These are phyloP conservation scores for Ceyx melanurus DNA, from an alignment of 2,113 vertebrate species.

Conservation along the genomic window DNA sequence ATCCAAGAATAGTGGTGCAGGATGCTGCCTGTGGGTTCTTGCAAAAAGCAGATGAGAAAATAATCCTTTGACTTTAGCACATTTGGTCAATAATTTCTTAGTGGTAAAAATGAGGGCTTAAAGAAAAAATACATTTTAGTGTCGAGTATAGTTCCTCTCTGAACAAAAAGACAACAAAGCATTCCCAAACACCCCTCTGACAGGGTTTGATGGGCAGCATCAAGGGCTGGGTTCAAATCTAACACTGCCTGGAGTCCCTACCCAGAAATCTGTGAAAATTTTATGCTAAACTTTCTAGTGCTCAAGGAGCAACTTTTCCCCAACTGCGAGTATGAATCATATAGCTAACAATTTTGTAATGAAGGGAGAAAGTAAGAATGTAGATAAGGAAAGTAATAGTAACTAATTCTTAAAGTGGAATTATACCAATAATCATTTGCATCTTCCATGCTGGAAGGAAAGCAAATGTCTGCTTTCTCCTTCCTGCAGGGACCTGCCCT, in stretches of 20 bases:
- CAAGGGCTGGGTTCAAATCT: not conserved
- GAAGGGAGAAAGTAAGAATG: not conserved
- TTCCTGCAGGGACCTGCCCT: not conserved
- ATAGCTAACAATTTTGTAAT: not conserved
- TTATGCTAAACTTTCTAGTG: not conserved
- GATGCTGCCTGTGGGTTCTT: not conserved
- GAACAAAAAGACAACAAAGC: not conserved
- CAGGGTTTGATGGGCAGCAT: not conserved
- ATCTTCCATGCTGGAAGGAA: not conserved
- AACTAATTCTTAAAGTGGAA: not conserved
- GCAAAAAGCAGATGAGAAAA: not conserved
- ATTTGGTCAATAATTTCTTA: not conserved
- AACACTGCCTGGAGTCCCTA: not conserved
- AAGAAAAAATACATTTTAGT: not conserved
- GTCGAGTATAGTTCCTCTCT: not conserved
- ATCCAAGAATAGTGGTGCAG: not conserved
- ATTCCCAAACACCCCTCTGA: not conserved
- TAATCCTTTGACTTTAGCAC: not conserved
- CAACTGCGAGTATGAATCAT: not conserved
- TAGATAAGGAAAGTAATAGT: not conserved
- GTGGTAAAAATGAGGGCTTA: not conserved
- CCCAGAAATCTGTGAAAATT: not conserved
- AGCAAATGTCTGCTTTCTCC: not conserved
- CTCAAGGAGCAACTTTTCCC: not conserved
- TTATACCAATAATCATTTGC: not conserved